Evolutionary conservation across 1,140 invertebrate genomes (phyloP).

Genomic region (Drosophila azteca): DNA sequence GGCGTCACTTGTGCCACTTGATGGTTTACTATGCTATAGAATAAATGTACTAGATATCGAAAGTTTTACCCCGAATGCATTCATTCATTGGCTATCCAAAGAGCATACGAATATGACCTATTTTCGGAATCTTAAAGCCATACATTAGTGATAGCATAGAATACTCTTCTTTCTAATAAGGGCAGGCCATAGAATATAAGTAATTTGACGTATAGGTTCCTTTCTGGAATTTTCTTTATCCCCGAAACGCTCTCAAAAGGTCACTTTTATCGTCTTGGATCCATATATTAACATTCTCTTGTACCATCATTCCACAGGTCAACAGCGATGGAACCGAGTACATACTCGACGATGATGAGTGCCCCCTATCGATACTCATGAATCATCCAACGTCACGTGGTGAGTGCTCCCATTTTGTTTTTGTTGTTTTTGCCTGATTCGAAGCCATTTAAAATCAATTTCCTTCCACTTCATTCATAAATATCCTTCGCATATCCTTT

Average conservation of each 20-base stretch:
- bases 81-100: no score
- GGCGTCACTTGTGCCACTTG: no score
- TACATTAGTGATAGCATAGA: neutral
- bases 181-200: no score
- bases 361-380: conserved; percentile 97
- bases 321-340: conserved; percentile 92
- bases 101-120: no score
- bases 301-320: conserved; percentile 85
- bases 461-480: conserved; percentile 67
- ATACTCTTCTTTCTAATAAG: neutral
- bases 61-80: no score
- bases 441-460: conserved; percentile 70
- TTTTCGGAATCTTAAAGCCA: no score
- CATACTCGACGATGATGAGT: conserved; percentile 98
- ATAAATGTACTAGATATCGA: no score
- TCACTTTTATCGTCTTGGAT: neutral
- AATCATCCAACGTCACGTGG: conserved; percentile 93
- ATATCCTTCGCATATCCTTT: conserved; percentile 44
- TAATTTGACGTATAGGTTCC: no score
- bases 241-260: neutral
- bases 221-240: no score
- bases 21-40: no score
- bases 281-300: neutral
- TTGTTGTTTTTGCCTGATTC: conserved; percentile 46
- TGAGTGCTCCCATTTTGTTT: conserved; percentile 84